Percentiles rank a stretch among this genome's conserved stretches.
phyloP scores from a whole-genome alignment of 2,888 invertebrate species.

The Chaetogeoica ovagalla region DNA sequence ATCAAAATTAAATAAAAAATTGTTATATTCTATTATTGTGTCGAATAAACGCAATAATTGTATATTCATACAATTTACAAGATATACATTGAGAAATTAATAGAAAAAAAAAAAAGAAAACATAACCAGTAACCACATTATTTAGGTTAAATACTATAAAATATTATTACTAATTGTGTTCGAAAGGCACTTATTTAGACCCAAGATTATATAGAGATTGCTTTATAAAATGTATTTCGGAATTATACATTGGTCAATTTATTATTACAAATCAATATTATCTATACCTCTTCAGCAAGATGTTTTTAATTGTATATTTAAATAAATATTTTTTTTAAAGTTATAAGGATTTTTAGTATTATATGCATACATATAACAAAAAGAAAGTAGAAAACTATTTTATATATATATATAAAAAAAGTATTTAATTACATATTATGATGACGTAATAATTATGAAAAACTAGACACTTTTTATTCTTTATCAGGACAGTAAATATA shows the following conservation, averaged over 20 bases:
- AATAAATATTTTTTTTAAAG: neutral
- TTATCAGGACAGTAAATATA: neutral
- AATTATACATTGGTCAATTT: conserved; percentile 32
- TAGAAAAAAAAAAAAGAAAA: neutral
- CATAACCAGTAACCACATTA: conserved; percentile 25
- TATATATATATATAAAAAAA: neutral
- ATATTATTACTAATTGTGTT: conserved; percentile 25
- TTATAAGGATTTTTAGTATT: neutral
- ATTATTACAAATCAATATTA: conserved; percentile 21
- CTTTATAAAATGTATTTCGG: conserved; percentile 37
- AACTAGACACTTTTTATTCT: neutral
- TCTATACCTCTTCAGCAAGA: neutral
- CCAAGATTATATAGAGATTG: conserved; percentile 42
- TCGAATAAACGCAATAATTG: neutral
- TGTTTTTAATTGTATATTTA: neutral
- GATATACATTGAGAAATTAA: neutral
- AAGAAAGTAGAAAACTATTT: neutral
- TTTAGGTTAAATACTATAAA: conserved; percentile 18
- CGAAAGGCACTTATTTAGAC: conserved; percentile 52
- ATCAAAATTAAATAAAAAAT: neutral
- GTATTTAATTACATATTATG: too few species aligned
- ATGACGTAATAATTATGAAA: too few species aligned
- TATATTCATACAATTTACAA: neutral
- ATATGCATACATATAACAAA: neutral
- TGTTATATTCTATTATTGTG: neutral